A percentile compares a stretch with the other conserved stretches of the same genome.
Evolutionary conservation across 2,888 invertebrate genomes (phyloP).

Genomic region (Chalcis sispes): DNA sequence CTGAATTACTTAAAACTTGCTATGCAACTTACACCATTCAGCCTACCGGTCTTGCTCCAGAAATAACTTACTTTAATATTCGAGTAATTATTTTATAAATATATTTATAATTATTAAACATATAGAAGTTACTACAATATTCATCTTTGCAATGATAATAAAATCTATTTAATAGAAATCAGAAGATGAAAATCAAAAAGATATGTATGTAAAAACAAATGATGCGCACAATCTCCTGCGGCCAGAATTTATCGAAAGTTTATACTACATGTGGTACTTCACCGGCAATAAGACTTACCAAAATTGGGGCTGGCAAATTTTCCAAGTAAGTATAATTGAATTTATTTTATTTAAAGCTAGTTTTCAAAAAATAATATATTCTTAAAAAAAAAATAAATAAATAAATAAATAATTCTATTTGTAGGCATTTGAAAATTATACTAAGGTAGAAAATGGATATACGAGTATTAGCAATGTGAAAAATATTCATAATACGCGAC

Average conservation of each 20-base stretch:
- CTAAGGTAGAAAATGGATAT: constrained; percentile 92
- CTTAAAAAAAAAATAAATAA: neutral
- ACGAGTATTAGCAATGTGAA: constrained; percentile 95
- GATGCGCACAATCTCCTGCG: constrained; percentile 97
- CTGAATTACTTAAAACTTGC: constrained; percentile 93
- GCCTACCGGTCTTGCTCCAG: constrained; percentile 96
- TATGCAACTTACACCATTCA: constrained; percentile 95
- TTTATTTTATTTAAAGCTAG: neutral
- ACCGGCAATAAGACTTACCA: constrained; percentile 97
- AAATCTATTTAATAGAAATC: constrained; percentile 62
- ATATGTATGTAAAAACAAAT: constrained; percentile 91
- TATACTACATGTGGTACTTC: constrained; percentile 97
- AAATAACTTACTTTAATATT: constrained; percentile 96
- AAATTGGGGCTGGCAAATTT: constrained; percentile 99
- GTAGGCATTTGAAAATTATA: constrained; percentile 94
- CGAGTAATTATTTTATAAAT: constrained; percentile 77
- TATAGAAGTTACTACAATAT: neutral
- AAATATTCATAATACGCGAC: constrained; percentile 85
- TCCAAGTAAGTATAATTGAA: constrained; percentile 78
- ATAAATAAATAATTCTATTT: constrained; percentile 44
- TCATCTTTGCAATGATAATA: neutral
- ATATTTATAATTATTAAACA: neutral
- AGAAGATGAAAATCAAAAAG: constrained; percentile 82
- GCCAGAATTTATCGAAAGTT: constrained; percentile 97
- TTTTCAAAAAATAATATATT: neutral